Evolutionary conservation across 2,888 invertebrate species (phyloP), one percentile per base, ranked within the genome.

Genomic region (Nowickia ferox): DNA sequence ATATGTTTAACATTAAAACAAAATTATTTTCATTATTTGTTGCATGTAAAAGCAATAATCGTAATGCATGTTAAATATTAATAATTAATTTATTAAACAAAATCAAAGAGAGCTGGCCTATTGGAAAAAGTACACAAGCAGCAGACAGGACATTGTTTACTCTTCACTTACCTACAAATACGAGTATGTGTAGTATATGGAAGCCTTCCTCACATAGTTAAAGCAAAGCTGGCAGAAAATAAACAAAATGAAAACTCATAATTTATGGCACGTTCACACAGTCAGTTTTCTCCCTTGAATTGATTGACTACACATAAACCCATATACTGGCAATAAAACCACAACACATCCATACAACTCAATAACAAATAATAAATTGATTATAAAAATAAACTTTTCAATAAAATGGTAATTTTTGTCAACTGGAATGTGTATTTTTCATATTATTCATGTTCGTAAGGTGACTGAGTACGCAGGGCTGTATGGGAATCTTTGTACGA

Each of bases 1-100:
- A 15, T 57, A 1, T 30, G 30, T 15, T 40, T 61, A 63, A 44
- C 15, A 44, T 63, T 63, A 11, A 44, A 44, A 30, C 30, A 42
- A 72, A 80, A 78, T 80, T 76, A 69, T 51, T 65, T 80, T 74
- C 59, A 51, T 75, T 77, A 75, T 80, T 57, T 72, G 53, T 61
- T 76, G 57, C 53, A 66, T 72, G 72, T 48, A 59, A 69, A 79
- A 75, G 55, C 79, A 69, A 77, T 74, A 72, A 84, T 80, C 66
- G 11, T 66, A 80, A 69, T 81, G 76, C 76, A 81, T 84, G 77
- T 74, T 74, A 81, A 84, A 84, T 63, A 77, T 61, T 84, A 55
- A n/a, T n/a, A n/a, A n/a, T 81, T 69, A 74, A 84, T 81, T 84
- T 81, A 46, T 77, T 72, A 63, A 76, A 77, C 17, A 68, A 81